Conservation (phyloP, 2,888 invertebrate genomes). For the Perizoma flavofasciatum region DNA sequence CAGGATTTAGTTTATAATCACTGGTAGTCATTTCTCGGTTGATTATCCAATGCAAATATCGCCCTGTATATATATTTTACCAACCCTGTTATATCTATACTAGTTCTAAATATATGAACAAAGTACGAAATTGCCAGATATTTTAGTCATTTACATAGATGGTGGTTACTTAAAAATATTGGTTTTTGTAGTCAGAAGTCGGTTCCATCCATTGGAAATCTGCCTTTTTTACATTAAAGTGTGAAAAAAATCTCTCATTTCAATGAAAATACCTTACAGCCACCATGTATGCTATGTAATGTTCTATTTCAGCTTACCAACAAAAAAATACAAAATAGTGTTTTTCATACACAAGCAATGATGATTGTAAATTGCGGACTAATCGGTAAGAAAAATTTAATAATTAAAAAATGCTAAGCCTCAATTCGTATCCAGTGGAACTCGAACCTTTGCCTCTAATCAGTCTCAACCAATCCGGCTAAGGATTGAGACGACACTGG, state of each 20-base stretch:
- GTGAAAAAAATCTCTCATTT: constrained; percentile 1
- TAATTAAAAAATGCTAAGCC: constrained; percentile 5
- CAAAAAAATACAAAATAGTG: constrained; percentile 44
- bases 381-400: constrained; percentile 27
- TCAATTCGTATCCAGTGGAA: too few species aligned
- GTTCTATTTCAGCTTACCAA: constrained; percentile 67
- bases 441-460: too few species aligned
- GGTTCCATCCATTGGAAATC: constrained; percentile 22
- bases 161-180: constrained; percentile 50
- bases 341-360: constrained; percentile 8
- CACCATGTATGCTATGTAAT: constrained; percentile 57
- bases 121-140: constrained; percentile 61
- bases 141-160: constrained; percentile 56
- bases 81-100: background rate
- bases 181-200: constrained; percentile 30
- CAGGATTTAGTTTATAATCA: too few species aligned
- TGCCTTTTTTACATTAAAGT: constrained; percentile 7
- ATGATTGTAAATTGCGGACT: constrained; percentile 17
- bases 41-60: too few species aligned
- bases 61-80: too few species aligned
- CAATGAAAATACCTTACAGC: constrained; percentile 32
- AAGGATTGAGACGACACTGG: too few species aligned
- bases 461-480: too few species aligned
- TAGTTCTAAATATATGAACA: background rate
- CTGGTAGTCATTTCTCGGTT: too few species aligned